A percentile compares a stretch with the other conserved stretches of the same genome.
Conservation (phyloP, 1,140 invertebrate species). For the Arctopsyche grandis region DNA sequence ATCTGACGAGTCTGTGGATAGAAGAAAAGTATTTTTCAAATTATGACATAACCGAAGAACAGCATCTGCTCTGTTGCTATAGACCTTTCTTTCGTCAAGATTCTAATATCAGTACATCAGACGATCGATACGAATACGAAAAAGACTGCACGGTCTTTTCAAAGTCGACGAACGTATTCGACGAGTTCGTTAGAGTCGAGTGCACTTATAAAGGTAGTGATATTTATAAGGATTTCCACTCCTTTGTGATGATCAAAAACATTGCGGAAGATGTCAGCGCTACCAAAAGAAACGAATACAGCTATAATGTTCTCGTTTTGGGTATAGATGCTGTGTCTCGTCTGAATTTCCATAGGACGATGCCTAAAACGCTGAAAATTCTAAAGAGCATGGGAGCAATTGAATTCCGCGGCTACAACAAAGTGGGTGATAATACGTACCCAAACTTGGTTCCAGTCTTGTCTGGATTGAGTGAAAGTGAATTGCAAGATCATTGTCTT, state of each 20-base stretch:
- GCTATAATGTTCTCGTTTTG: conserved; percentile 78
- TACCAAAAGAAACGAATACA: conserved; percentile 48
- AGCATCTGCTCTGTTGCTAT: conserved; percentile 71
- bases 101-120: conserved; percentile 59
- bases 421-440: conserved; percentile 86
- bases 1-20: conserved; percentile 71
- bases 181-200: conserved; percentile 73
- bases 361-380: conserved; percentile 76
- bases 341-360: conserved; percentile 84
- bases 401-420: conserved; percentile 82
- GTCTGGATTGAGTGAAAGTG: conserved; percentile 71
- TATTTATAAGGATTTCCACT: conserved; percentile 76
- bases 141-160: conserved; percentile 62
- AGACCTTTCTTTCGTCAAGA: conserved; percentile 68
- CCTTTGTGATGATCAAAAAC: conserved; percentile 67
- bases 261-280: conserved; percentile 50
- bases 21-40: conserved; percentile 60
- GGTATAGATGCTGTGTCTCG: conserved; percentile 89
- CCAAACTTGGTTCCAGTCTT: conserved; percentile 82
- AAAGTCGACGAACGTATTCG: conserved; percentile 59
- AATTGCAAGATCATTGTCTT: conserved; percentile 72
- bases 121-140: conserved; percentile 62
- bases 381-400: conserved; percentile 72
- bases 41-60: conserved; percentile 67
- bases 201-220: conserved; percentile 65